Base-by-base conservation (phyloP, 2,888 invertebrate species). In the Molanna angustata region DNA sequence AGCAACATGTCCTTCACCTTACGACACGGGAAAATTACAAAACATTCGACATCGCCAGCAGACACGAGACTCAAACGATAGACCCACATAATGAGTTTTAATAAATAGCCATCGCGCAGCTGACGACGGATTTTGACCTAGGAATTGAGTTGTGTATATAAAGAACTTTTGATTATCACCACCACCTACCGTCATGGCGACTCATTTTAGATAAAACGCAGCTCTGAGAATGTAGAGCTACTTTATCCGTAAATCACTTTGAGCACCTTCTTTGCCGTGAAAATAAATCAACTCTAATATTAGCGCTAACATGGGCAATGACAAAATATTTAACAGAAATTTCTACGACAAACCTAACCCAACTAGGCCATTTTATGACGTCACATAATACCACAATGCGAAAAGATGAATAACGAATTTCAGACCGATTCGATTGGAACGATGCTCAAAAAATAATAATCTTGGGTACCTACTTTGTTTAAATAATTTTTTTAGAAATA, bases 171-270 rank as follows among this genome's bases (percentile, higher is more conserved):
- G 76, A 76, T 77, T 74, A 76, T 75, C 74, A 74, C 74, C 74
- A 74, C 74, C 55, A 82, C 73, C 88, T 90, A 85, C 94, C 94
- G 85, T 91, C 91, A 89, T 91, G 91, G 82, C 90, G 89, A 85
- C 88, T 91, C 91, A 91, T 91, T 86, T 83, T 83, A 74, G 74
- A 73, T 75, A 69, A 68, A 71, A 70, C 71, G 69, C 69, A 69
- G 70, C 70, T 69, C 68, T 67, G 68, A 69, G 68, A 70, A 66
- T 69, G 37, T 37, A 21, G 19, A 27, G 43, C 31, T 45, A 27
- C 32, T 41, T 50, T 45, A 46, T 47, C 19, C 27, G 41, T 32
- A 49, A 21, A 49, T 31, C 33, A 18, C 37, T 46, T 40, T 32
- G 32, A 22, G 41, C 54, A 32, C 50, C 50, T 45, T 54, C 47